Percentiles rank a stretch among this genome's conserved stretches.
phyloP scores from a whole-genome alignment of 2,113 vertebrate species.

The Xyrauchen texanus region DNA sequence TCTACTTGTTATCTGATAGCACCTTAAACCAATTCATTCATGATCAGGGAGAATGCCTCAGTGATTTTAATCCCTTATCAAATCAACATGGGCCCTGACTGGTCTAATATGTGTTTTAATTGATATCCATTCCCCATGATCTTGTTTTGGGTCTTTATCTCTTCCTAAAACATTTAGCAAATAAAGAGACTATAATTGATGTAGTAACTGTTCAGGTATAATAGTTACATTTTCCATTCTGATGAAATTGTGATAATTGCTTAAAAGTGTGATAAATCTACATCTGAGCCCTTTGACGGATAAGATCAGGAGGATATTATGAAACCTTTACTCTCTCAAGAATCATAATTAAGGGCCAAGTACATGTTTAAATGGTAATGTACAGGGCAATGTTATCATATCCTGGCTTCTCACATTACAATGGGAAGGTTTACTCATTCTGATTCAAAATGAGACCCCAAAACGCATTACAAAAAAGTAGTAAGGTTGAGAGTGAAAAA shows the following conservation, averaged over 20 bases:
- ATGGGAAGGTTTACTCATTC: neutral
- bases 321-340: neutral
- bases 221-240: neutral
- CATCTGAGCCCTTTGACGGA: neutral
- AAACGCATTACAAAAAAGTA: too few species aligned
- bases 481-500: too few species aligned
- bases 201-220: neutral
- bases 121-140: conserved; percentile 3
- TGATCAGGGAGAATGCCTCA: neutral
- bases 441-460: neutral
- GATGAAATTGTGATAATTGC: neutral
- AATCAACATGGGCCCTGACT: neutral
- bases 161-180: neutral
- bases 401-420: neutral
- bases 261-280: neutral
- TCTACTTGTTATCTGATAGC: conserved; percentile 25
- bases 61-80: neutral
- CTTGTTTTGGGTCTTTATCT: neutral
- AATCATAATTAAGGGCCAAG: neutral
- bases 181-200: neutral
- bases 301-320: neutral
- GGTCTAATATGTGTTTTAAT: neutral
- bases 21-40: too few species aligned
- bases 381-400: neutral
- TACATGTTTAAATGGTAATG: neutral